Conservation (phyloP, 1,140 invertebrate genomes). For the Drosophila pachea region DNA sequence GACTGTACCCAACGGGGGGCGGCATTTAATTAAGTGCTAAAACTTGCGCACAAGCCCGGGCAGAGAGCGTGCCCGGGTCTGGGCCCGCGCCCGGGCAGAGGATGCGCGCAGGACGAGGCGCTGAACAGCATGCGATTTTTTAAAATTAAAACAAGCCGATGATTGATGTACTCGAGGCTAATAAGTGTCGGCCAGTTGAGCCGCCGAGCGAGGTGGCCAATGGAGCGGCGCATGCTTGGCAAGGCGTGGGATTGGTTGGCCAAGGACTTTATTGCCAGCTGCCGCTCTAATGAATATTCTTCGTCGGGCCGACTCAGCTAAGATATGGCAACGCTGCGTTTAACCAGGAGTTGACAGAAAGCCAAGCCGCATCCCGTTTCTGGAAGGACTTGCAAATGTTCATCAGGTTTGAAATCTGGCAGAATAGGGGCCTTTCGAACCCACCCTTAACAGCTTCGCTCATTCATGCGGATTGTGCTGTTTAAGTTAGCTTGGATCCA, state of each 20-base stretch:
- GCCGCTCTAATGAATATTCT: conserved; percentile 9
- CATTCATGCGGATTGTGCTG: too few species aligned
- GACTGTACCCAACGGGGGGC: neutral
- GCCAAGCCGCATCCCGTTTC: too few species aligned
- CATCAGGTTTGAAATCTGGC: too few species aligned
- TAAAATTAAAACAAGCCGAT: conserved; percentile 73
- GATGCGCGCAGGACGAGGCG: neutral
- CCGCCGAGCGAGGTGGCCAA: neutral
- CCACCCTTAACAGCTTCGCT: too few species aligned
- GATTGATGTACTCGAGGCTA: conserved; percentile 74
- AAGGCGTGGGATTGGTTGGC: conserved; percentile 21
- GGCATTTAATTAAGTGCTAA: conserved; percentile 70
- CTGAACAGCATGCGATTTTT: conserved; percentile 64
- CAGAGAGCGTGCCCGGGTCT: neutral
- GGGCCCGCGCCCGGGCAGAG: too few species aligned
- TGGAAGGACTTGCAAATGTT: too few species aligned
- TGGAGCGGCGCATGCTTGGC: conserved; percentile 3
- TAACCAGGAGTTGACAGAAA: too few species aligned
- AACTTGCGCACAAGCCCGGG: conserved; percentile 31
- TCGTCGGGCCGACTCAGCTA: too few species aligned
- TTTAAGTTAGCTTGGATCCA: too few species aligned
- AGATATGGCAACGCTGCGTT: too few species aligned
- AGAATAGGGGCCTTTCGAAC: too few species aligned
- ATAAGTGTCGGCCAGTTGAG: conserved; percentile 55
- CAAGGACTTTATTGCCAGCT: conserved; percentile 1